A percentile compares a stretch with the other conserved stretches of the same genome.
Evolutionary conservation across 2,113 vertebrate species (phyloP).

Genomic region (Miniopterus natalensis): DNA sequence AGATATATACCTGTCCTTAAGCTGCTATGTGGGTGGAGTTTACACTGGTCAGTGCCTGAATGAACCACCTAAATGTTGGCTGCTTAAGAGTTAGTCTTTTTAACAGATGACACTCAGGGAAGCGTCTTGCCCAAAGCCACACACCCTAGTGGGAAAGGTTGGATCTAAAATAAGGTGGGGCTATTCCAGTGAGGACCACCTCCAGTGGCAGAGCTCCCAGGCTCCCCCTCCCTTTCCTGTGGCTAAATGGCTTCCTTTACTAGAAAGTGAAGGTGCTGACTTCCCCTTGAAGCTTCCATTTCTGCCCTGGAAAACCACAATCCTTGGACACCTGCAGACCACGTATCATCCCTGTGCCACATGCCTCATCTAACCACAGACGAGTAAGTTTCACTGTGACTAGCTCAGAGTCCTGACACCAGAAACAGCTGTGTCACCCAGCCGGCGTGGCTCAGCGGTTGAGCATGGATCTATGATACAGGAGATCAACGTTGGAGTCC

Average conservation of each 20-base stretch:
- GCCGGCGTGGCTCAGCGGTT: too few species aligned
- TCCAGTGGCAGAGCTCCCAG: background rate
- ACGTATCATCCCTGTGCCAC: background rate
- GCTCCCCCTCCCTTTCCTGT: background rate
- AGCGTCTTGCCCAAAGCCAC: background rate
- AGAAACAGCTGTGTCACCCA: background rate
- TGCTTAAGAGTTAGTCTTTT: background rate
- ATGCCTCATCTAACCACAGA: accelerated
- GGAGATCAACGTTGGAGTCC: too few species aligned
- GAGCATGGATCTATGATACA: too few species aligned
- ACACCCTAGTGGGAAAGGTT: background rate
- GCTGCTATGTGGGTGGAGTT: background rate
- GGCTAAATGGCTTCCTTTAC: background rate
- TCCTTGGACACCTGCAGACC: background rate
- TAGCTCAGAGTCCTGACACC: background rate
- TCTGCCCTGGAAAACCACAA: background rate
- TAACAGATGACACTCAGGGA: background rate
- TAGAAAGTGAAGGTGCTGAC: background rate
- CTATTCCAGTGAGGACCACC: background rate
- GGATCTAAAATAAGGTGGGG: background rate
- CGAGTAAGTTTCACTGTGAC: background rate
- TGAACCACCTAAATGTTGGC: background rate
- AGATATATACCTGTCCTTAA: background rate
- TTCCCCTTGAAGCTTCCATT: background rate
- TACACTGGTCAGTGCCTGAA: background rate